Base-by-base conservation (phyloP, 2,797 vertebrate species). In the Chelon labrosus region DNA sequence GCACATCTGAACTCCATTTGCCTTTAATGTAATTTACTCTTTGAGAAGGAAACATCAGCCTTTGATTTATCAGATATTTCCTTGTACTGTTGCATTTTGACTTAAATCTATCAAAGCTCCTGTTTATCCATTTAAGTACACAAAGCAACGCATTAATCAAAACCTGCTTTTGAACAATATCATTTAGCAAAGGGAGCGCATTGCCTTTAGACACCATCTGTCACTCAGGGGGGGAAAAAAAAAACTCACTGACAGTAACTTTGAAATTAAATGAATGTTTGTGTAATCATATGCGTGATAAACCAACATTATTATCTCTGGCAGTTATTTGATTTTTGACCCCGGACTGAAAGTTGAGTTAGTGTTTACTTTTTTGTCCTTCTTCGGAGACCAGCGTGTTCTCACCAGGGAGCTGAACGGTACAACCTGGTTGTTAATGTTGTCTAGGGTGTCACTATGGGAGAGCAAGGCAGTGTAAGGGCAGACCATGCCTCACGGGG, bases 51-150 rank as follows among this genome's bases (percentile, higher is more conserved):
- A 59, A 71, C 37, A 47, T 68, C 3, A 2, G 42, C 52, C 54
- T 88, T 64, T 79, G 65, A 82, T 84, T 78, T 47, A 70, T 70
- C 62, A 13, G 37, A 55, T 65, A 22, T 67, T 75, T 66, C 50
- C 38, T 16, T 22, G 20, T 50, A 14, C 8, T 16, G 9, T 66
- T 71, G 20, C 71, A 54, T 67, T 73, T 71, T 42, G 50, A 74
- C 73, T 73, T 53, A 13, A 69, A 63, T 77, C 22, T 50, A 17
- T 77, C 35, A 81, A 83, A 54, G 44, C 22, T 37, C n/a, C 13
- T 0, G 10, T 72, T 65, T 65, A 71, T 73, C 44, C 35, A 41
- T 31, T 13, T 25, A 38, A 62, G 49, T 55, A 31, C 64, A 77
- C 52, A 61, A 70, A 65, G 59, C 19, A 49, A 16, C 25, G 53